phyloP scores from a whole-genome alignment of 2,888 invertebrate genomes.

The Callyntrura sp. region DNA sequence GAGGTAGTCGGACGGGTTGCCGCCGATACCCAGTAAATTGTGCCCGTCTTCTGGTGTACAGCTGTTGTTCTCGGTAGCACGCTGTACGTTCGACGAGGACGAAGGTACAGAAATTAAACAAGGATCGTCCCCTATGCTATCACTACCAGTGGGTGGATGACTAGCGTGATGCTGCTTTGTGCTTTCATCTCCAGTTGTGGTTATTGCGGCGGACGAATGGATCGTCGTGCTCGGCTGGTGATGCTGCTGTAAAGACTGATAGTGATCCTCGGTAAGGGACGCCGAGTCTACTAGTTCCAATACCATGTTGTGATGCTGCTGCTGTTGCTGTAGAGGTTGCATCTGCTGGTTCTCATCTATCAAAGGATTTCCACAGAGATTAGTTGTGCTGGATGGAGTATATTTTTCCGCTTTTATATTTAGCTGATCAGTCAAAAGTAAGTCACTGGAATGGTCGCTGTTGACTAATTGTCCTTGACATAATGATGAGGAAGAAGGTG shows the following conservation, averaged over 20 bases:
- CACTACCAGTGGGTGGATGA: slow-evolving; percentile 32
- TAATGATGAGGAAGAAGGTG: slow-evolving; percentile 63
- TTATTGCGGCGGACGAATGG: slow-evolving; percentile 35
- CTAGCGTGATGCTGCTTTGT: slow-evolving; percentile 28
- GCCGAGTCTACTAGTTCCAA: slow-evolving; percentile 67
- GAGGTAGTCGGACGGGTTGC: slow-evolving; percentile 88
- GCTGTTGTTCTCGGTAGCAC: slow-evolving; percentile 30
- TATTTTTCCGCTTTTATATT: slow-evolving; percentile 66
- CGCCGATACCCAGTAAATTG: slow-evolving; percentile 54
- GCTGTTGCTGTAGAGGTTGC: slow-evolving; percentile 59
- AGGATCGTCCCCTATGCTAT: slow-evolving; percentile 65
- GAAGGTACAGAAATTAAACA: slow-evolving; percentile 73
- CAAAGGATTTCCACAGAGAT: slow-evolving; percentile 74
- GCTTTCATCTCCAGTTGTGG: slow-evolving; percentile 48
- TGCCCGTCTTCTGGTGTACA: slow-evolving; percentile 36
- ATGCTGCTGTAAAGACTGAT: slow-evolving; percentile 68
- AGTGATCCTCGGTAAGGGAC: slow-evolving; percentile 60
- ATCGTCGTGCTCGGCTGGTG: slow-evolving; percentile 39
- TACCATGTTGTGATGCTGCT: slow-evolving; percentile 62
- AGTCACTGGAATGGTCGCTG: slow-evolving; percentile 73
- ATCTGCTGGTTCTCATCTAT: slow-evolving; percentile 55
- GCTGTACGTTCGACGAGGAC: slow-evolving; percentile 47
- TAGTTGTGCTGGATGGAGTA: slow-evolving; percentile 71
- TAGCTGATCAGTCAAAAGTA: slow-evolving; percentile 77
- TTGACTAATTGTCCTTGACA: slow-evolving; percentile 77